Base-by-base conservation (phyloP, 2,888 invertebrate genomes). In the Drosophila heteroneura region DNA sequence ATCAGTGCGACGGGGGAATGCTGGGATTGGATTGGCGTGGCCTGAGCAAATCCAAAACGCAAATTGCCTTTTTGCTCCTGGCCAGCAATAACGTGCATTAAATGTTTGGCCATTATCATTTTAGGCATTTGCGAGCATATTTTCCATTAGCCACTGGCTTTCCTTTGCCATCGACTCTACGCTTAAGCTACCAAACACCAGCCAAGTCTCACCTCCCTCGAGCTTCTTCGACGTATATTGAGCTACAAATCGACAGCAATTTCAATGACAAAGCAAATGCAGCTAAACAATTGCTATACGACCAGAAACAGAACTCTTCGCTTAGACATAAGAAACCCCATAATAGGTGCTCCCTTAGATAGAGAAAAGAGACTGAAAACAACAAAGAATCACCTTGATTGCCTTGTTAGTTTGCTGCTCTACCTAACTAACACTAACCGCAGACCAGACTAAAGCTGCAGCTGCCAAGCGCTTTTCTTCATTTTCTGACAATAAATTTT, bases 401-500 rank as follows among this genome's bases (percentile, higher is more conserved):
- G 90, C 90, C 81, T 70, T 77, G 80, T 82, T 73, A 70, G 60
- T 58, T 74, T 44, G 51, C 60, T 39, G 47, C 53, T 51, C 58
- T 60, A 63, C 22, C 59, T 70, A 69, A 74, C 87, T 74, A 82
- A 76, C 87, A 81, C 83, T 67, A 76, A 70, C 59, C 70, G 60
- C 82, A 76, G 64, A 30, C 44, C 62, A 65, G 73, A 49, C 56
- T 30, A 51, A 19, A 62, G 60, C 83, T 66, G 32, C 35, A 51
- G 67, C 72, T 75, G 67, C 44, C 72, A 60, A 66, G 60, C 68
- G 76, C 87, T 83, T 89, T 86, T 78, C 87, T 88, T 90, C 89
- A 89, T 89, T 90, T 90, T 89, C 90, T 89, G 90, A 86, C 90
- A 89, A 90, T 90, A 90, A 90, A 90, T 90, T 90, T 91, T 89